These are phyloP conservation scores for Phyllotis vaccarum DNA, from an alignment of 2,797 vertebrate species.

Conservation along the genomic window DNA sequence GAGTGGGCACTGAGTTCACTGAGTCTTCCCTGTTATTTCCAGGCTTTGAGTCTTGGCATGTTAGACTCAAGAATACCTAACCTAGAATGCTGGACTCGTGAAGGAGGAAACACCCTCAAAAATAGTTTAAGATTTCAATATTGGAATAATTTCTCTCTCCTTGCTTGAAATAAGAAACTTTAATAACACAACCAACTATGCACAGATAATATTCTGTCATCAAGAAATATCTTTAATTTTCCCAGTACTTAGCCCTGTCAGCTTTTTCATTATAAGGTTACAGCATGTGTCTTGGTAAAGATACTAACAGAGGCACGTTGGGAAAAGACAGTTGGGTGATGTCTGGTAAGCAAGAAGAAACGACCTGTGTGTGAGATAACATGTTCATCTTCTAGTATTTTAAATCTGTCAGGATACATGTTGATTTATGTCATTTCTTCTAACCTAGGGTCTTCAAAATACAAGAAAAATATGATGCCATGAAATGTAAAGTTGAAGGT, in stretches of 20 bases:
- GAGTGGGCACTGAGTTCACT: background rate
- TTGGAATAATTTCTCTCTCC: conserved; percentile 15
- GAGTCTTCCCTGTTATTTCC: background rate
- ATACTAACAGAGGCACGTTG: background rate
- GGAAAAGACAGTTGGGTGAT: background rate
- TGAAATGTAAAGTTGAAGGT: background rate
- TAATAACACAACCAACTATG: background rate
- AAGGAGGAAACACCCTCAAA: background rate
- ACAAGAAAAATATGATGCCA: background rate
- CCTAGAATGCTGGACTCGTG: background rate
- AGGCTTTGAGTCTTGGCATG: background rate
- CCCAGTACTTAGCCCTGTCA: background rate
- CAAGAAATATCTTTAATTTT: background rate
- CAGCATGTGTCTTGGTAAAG: background rate
- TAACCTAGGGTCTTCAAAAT: conserved; percentile 5
- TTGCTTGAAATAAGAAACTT: background rate
- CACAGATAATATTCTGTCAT: background rate
- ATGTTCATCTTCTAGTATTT: background rate
- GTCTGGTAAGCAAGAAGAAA: background rate
- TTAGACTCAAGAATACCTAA: background rate
- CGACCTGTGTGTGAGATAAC: background rate
- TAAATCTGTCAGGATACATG: conserved; percentile 8
- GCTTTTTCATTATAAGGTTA: conserved; percentile 3
- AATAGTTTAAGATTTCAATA: conserved; percentile 5
- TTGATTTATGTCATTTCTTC: conserved; percentile 1